These are phyloP conservation scores for Nomada ferruginata DNA, from an alignment of 2,888 invertebrate genomes.

Conservation along the genomic window DNA sequence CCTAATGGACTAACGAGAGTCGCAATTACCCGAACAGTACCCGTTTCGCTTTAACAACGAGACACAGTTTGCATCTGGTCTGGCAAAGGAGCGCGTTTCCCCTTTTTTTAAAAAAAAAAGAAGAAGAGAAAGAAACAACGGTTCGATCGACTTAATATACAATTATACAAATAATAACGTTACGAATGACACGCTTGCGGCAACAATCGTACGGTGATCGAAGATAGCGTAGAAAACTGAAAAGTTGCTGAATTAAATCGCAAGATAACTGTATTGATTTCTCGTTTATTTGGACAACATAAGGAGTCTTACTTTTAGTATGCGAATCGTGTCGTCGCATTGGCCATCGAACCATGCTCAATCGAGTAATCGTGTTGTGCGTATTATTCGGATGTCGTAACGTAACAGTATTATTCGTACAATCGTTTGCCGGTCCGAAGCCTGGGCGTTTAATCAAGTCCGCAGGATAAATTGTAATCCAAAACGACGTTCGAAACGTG, in stretches of 20 bases:
- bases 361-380: slow-evolving; percentile 3
- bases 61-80: background rate
- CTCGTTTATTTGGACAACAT: background rate
- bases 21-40: slow-evolving; percentile 26
- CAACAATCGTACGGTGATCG: background rate
- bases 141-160: background rate
- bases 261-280: background rate
- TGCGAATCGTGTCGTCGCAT: background rate
- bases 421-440: background rate
- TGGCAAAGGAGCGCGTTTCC: background rate
- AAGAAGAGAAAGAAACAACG: no score
- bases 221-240: background rate
- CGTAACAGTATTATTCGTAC: slow-evolving; percentile 13
- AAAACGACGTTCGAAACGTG: background rate
- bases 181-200: background rate
- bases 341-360: background rate
- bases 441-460: background rate
- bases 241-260: background rate
- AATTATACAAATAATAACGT: background rate
- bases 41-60: slow-evolving; percentile 17
- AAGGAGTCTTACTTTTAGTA: background rate
- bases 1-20: slow-evolving; percentile 35
- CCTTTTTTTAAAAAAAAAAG: background rate
- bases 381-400: slow-evolving; percentile 1
- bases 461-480: background rate